phyloP scores from a whole-genome alignment of 2,113 vertebrate species.

The Entomyzon cyanotis region DNA sequence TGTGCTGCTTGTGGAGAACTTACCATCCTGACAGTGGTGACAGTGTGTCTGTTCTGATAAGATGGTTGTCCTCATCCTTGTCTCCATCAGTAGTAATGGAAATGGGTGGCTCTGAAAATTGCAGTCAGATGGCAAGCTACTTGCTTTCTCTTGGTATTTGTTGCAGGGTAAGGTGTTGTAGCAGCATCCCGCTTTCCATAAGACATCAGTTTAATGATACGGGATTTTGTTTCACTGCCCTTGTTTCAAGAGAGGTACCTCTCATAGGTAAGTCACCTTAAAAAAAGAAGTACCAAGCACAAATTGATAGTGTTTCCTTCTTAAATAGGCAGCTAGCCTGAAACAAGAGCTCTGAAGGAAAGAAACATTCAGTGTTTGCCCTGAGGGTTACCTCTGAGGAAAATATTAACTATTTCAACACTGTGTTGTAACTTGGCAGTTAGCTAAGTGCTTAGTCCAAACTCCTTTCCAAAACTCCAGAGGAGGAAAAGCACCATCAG shows the following conservation, averaged over 20 bases:
- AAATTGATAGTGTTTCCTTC: conserved; percentile 26
- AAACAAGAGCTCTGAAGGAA: conserved; percentile 23
- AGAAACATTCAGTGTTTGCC: background rate
- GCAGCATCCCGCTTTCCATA: background rate
- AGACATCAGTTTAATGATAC: background rate
- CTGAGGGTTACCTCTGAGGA: background rate
- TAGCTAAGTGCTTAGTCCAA: background rate
- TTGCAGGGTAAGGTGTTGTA: background rate
- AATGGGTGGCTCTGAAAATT: background rate
- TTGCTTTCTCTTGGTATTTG: background rate
- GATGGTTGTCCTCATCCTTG: background rate
- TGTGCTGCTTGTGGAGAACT: background rate
- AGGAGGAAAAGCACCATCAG: background rate
- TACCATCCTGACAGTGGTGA: background rate
- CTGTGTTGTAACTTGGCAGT: background rate
- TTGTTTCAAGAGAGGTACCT: background rate
- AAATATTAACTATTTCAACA: background rate
- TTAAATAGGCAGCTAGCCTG: background rate
- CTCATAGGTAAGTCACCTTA: conserved; percentile 1
- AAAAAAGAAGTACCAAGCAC: conserved; percentile 4
- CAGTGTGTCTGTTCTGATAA: background rate
- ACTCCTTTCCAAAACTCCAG: background rate
- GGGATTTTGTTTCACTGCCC: background rate
- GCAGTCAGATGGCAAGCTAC: background rate
- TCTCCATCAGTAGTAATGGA: background rate